Conservation (phyloP, 2,797 vertebrate genomes). For the Petrocephalus schoutedeni region DNA sequence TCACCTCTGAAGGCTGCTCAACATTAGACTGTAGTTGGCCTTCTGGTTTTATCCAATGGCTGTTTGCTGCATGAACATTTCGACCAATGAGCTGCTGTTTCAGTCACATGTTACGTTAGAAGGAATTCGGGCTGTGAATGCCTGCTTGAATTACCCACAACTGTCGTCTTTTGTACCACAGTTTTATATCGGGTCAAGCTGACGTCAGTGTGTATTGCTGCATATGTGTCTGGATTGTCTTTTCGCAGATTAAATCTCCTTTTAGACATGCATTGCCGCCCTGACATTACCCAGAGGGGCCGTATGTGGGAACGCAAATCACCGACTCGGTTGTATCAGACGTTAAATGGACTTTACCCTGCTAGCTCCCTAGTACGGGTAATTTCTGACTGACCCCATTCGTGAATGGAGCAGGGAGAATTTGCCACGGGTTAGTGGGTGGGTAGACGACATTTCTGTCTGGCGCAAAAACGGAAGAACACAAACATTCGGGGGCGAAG, state of each 20-base stretch:
- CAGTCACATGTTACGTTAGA: background rate
- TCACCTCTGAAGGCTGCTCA: background rate
- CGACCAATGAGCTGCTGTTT: background rate
- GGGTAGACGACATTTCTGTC: background rate
- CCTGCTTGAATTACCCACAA: background rate
- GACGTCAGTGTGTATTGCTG: background rate
- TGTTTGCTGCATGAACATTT: background rate
- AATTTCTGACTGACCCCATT: background rate
- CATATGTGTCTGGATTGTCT: background rate
- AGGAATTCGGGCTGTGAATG: background rate
- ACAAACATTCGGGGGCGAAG: background rate
- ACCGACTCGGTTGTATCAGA: background rate
- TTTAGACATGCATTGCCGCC: background rate
- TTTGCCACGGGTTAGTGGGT: background rate
- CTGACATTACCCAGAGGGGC: background rate
- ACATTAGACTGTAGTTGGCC: background rate
- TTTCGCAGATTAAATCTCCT: background rate
- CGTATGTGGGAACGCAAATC: background rate
- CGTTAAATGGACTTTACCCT: background rate
- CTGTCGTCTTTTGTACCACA: too few species aligned
- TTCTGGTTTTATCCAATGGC: background rate
- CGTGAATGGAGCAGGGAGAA: background rate
- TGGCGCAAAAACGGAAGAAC: background rate
- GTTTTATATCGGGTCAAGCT: too few species aligned
- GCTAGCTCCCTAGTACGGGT: background rate